A percentile compares a stretch with the other conserved stretches of the same genome.
These are phyloP conservation scores for Rutilus rutilus DNA, from an alignment of 2,113 vertebrate species.

Conservation along the genomic window DNA sequence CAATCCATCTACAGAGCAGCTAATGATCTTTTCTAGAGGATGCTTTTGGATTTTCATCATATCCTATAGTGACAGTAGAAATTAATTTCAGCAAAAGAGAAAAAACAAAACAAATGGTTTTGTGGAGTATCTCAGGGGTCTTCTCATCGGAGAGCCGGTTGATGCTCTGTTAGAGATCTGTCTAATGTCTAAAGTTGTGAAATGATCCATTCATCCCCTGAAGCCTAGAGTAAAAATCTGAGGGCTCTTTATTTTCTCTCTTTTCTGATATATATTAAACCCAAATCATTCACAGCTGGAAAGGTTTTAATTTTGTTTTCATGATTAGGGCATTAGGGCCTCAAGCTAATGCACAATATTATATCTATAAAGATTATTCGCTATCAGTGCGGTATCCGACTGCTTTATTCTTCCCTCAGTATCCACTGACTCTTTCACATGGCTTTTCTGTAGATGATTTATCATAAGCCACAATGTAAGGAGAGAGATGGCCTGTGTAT, in stretches of 20 bases:
- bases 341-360: constrained; percentile 3
- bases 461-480: constrained; percentile 34
- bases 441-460: constrained; percentile 37
- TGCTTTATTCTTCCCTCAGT: constrained; percentile 1
- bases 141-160: constrained; percentile 71
- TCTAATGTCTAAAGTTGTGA: constrained; percentile 76
- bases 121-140: constrained; percentile 69
- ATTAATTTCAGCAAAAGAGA: constrained; percentile 61
- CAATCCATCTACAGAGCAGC: constrained; percentile 55
- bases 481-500: constrained; percentile 25
- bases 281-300: constrained; percentile 27
- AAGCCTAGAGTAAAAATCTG: constrained; percentile 36
- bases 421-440: constrained; percentile 33
- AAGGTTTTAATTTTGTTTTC: constrained; percentile 41
- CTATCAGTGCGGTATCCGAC: background rate
- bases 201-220: constrained; percentile 59
- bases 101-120: constrained; percentile 62
- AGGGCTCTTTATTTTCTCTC: constrained; percentile 25
- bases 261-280: constrained; percentile 37
- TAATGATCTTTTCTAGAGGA: constrained; percentile 58
- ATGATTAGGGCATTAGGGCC: constrained; percentile 22
- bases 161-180: constrained; percentile 76
- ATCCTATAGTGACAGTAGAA: constrained; percentile 74
- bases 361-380: constrained; percentile 32
- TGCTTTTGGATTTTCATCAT: constrained; percentile 56